A percentile compares a stretch with the other conserved stretches of the same genome.
These are phyloP conservation scores for Pocillopora verrucosa DNA, from an alignment of 64 coral and sea anemone species.

Conservation along the genomic window DNA sequence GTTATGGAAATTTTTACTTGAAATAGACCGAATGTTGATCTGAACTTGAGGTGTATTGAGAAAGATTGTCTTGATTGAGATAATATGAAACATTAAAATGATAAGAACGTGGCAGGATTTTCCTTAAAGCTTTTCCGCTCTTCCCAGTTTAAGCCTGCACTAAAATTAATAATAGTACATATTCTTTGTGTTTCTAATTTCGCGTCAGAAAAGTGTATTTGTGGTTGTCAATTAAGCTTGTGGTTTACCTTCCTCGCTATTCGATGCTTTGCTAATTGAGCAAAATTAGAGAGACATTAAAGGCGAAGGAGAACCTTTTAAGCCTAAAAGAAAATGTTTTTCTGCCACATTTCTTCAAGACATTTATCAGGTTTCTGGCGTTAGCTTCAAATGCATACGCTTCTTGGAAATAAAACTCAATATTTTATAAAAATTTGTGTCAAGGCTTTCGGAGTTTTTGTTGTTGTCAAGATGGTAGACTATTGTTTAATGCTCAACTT, in stretches of 20 bases:
- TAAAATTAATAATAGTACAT: not conserved
- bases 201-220: not conserved
- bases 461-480: not conserved
- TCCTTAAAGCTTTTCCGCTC: not conserved
- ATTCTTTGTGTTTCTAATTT: conserved; percentile 4
- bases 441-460: not conserved
- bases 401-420: too few relatives aligned
- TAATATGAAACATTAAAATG: not conserved
- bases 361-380: not conserved
- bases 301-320: not conserved
- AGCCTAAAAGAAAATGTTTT: not conserved
- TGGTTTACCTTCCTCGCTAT: conserved; percentile 25
- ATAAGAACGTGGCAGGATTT: not conserved
- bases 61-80: not conserved
- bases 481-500: not conserved
- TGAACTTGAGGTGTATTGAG: not conserved
- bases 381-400: too few relatives aligned
- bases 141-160: not conserved
- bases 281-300: conserved; percentile 18
- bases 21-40: not conserved
- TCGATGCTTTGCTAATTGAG: conserved; percentile 35
- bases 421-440: not conserved
- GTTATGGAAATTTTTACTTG: not conserved
- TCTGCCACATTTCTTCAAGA: not conserved
- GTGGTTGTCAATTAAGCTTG: conserved; percentile 29